Conservation (phyloP, 1,140 invertebrate species). For the Apocrypta bakeri region DNA sequence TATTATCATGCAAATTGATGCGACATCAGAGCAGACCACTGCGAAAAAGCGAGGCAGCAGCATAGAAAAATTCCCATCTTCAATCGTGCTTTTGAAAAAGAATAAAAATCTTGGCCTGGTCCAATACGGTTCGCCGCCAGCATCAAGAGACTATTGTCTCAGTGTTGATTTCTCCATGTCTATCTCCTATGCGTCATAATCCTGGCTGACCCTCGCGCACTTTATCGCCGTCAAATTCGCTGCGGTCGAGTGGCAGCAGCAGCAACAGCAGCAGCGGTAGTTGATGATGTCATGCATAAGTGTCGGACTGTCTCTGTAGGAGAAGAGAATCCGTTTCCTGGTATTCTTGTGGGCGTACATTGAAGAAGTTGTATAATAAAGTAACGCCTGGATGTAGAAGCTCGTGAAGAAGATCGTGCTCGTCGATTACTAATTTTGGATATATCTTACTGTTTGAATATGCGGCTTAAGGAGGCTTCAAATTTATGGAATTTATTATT, state of each 20-base stretch:
- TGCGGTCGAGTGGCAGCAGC: slow-evolving; percentile 21
- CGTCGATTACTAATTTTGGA: neutral
- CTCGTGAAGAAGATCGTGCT: too few relatives aligned
- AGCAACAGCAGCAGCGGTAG: neutral
- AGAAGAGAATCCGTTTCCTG: neutral
- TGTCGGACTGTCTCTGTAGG: neutral
- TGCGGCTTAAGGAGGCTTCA: neutral
- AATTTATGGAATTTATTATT: neutral
- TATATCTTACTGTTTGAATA: neutral
- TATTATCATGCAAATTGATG: slow-evolving; percentile 45
- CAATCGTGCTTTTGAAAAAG: neutral
- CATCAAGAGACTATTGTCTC: neutral
- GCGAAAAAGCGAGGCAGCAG: neutral
- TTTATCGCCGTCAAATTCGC: neutral
- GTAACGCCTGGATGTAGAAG: slow-evolving; percentile 14
- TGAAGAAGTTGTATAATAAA: neutral
- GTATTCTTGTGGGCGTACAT: neutral
- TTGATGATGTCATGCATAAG: slow-evolving; percentile 13
- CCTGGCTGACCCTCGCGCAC: neutral
- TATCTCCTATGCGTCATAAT: slow-evolving; percentile 30
- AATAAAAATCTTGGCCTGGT: neutral
- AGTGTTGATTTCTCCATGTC: neutral
- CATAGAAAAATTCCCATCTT: neutral
- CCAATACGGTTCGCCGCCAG: slow-evolving; percentile 11
- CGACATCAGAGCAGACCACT: slow-evolving; percentile 4